Evolutionary conservation across 1,140 invertebrate species (phyloP).

Genomic region (Hetaerina americana): DNA sequence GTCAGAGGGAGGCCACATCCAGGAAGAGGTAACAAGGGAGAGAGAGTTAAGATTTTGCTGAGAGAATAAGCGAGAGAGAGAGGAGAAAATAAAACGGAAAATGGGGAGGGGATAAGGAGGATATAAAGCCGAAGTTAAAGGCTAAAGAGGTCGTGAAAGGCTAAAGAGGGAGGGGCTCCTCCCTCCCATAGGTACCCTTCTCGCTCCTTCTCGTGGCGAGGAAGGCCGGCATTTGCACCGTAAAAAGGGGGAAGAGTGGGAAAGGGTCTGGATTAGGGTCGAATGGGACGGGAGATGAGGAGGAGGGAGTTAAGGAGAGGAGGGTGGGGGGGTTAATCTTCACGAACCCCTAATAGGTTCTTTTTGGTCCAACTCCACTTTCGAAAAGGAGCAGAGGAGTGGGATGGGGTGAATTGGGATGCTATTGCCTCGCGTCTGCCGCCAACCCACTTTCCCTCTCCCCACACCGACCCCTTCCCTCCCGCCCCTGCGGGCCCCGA

Average conservation of each 20-base stretch:
- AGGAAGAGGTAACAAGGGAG: not conserved
- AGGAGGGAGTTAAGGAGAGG: not conserved
- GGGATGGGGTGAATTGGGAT: too few relatives aligned
- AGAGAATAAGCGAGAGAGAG: not conserved
- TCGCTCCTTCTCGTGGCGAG: too few relatives aligned
- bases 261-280: not conserved
- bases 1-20: not conserved
- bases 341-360: not conserved
- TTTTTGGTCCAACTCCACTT: not conserved
- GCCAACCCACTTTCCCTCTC: too few relatives aligned
- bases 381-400: not conserved
- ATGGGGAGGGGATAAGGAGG: too few relatives aligned
- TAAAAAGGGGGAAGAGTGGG: not conserved
- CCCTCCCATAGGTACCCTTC: too few relatives aligned
- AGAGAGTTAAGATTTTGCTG: not conserved
- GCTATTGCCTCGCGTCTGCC: too few relatives aligned
- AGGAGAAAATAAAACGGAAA: not conserved
- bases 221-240: too few relatives aligned
- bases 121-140: too few relatives aligned
- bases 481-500: too few relatives aligned
- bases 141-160: too few relatives aligned
- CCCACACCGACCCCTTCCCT: too few relatives aligned
- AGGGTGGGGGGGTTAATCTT: not conserved
- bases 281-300: not conserved
- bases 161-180: too few relatives aligned